These are phyloP conservation scores for Drosophila auraria DNA, from an alignment of 1,140 invertebrate species.

Conservation along the genomic window DNA sequence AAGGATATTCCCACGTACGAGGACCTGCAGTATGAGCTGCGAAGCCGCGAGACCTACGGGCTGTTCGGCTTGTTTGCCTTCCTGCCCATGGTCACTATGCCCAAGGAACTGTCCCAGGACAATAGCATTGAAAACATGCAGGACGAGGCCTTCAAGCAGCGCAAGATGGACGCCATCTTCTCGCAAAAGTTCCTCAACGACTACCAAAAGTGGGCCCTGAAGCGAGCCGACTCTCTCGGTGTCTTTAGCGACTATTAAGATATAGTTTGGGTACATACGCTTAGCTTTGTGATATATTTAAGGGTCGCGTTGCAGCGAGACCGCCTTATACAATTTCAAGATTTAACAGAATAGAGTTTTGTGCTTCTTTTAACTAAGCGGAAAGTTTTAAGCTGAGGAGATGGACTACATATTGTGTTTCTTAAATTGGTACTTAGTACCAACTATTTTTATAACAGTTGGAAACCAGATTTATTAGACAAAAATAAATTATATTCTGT, in stretches of 20 bases:
- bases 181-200: slow-evolving; percentile 57
- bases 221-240: slow-evolving; percentile 66
- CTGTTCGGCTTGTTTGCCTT: slow-evolving; percentile 72
- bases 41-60: slow-evolving; percentile 75
- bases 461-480: no score
- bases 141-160: slow-evolving; percentile 54
- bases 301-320: not conserved
- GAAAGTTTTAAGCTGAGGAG: no score
- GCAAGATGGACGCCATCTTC: slow-evolving; percentile 67
- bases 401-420: no score
- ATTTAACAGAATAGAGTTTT: no score
- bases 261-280: not conserved
- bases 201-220: slow-evolving; percentile 63
- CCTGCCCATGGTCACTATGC: slow-evolving; percentile 72
- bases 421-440: no score
- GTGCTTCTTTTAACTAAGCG: no score
- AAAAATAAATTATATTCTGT: no score
- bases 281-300: slow-evolving; percentile 16
- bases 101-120: slow-evolving; percentile 64
- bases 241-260: slow-evolving; percentile 70
- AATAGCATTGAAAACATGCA: slow-evolving; percentile 72
- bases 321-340: no score
- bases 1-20: slow-evolving; percentile 84
- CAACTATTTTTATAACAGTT: no score
- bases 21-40: slow-evolving; percentile 75